A percentile compares a stretch with the other conserved stretches of the same genome.
Conservation (phyloP, 2,113 vertebrate species). For the Mirza zaza region DNA sequence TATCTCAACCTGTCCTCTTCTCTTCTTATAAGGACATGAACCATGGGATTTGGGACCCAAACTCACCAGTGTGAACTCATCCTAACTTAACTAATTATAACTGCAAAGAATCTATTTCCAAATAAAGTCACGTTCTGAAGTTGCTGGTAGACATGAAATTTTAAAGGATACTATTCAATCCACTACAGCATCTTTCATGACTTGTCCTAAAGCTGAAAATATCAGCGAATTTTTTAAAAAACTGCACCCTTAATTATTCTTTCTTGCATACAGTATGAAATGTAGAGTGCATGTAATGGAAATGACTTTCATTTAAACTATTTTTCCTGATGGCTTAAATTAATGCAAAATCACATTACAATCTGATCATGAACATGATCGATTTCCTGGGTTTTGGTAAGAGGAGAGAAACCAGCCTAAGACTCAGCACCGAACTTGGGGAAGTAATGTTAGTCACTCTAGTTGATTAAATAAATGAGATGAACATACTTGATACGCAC, state of each 20-base stretch:
- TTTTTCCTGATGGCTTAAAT: neutral
- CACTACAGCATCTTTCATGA: neutral
- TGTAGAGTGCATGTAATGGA: neutral
- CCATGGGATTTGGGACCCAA: neutral
- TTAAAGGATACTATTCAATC: neutral
- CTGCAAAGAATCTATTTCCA: neutral
- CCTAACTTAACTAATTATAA: neutral
- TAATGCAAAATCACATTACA: constrained; percentile 39
- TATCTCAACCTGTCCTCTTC: neutral
- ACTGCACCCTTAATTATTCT: neutral
- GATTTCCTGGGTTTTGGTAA: neutral
- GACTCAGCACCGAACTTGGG: neutral
- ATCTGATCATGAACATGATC: neutral
- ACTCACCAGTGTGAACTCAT: neutral
- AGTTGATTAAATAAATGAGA: constrained; percentile 7
- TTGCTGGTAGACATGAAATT: neutral
- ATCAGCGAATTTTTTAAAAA: neutral
- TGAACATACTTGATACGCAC: neutral
- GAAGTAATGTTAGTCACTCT: neutral
- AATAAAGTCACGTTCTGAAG: neutral
- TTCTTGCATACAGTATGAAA: constrained; percentile 18
- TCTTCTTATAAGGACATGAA: neutral
- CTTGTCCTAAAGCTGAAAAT: constrained; percentile 11
- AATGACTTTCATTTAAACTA: constrained; percentile 17
- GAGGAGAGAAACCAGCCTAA: neutral